Base-by-base conservation (phyloP, 2,113 vertebrate species). In the Apodemus speciosus region DNA sequence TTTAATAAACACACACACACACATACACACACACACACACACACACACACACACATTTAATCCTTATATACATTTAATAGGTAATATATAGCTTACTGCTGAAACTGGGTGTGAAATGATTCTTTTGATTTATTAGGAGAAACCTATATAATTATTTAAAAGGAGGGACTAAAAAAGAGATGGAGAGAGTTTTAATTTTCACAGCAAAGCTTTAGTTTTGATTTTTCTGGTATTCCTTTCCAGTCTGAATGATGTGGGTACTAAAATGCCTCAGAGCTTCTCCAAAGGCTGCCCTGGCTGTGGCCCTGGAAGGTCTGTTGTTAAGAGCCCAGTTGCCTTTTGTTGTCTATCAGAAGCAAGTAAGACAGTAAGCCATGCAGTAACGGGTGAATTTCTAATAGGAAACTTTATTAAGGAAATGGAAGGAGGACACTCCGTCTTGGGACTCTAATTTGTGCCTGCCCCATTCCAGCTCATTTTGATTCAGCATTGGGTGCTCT, bases 401-500 rank as follows among this genome's bases (percentile, higher is more conserved):
- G n/a, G 64, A 35, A 38, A 16, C 11, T 95, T 66, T 66, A 66
- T 49, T 43, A 83, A 76, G 38, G 89, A 66, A 69, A 23, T 21
- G 16, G 76, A 92, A 91, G 40, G 69, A 86, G 8, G 5, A 43
- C 64, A 35, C 35, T 93, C 58, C 49, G 58, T 89, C 58, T 53
- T 32, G 43, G 69, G 58, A 66, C 40, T 71, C 32, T 30, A 79
- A 88, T 68, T 66, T 35, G 51, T 25, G 35, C 30, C 87, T 66
- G 71, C 21, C 20, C 46, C 46, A 35, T 53, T 85, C n/a, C 27
- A 76, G 56, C 23, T 79, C n/a, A 66, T 90, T 96, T 80, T 81
- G 66, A 94, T 76, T 94, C 80, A 80, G 5, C 10, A 43, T 4
- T 85, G 51, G 25, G 25, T 92, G 94, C 27, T 86, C 62, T 95